Evolutionary conservation across 2,888 invertebrate species (phyloP).

Genomic region (Labia minor): DNA sequence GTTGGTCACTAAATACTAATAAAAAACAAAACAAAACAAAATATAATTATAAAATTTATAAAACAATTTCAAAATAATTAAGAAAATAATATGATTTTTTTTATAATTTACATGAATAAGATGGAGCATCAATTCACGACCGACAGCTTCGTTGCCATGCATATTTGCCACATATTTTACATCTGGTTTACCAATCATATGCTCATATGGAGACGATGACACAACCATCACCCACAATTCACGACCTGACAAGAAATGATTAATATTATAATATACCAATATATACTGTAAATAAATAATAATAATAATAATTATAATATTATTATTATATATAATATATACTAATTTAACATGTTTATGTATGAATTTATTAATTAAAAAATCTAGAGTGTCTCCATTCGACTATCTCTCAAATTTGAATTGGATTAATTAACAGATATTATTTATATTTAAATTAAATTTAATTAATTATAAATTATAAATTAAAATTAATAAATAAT

Average conservation of each 20-base stretch:
- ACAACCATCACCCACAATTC: conserved; percentile 93
- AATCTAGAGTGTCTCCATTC: too few relatives aligned
- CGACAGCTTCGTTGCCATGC: conserved; percentile 95
- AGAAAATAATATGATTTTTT: background rate
- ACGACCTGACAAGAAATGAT: conserved; percentile 47
- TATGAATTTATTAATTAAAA: too few relatives aligned
- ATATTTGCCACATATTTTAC: conserved; percentile 97
- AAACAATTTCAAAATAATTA: background rate
- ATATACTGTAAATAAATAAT: background rate
- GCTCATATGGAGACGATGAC: conserved; percentile 78
- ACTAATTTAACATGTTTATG: too few relatives aligned
- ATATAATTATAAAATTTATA: background rate
- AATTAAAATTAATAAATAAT: too few relatives aligned
- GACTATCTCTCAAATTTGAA: too few relatives aligned
- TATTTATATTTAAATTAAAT: too few relatives aligned
- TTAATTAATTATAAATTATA: too few relatives aligned
- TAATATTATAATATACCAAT: background rate
- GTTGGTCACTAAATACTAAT: conserved; percentile 70
- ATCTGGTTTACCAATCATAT: conserved; percentile 90
- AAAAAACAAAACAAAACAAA: conserved; percentile 29
- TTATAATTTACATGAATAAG: conserved; percentile 60
- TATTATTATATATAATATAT: too few relatives aligned
- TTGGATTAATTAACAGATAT: too few relatives aligned
- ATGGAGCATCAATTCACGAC: conserved; percentile 84
- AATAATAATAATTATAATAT: too few relatives aligned